Evolutionary conservation across 2,113 vertebrate species (phyloP).

Genomic region (Desmodus rotundus): DNA sequence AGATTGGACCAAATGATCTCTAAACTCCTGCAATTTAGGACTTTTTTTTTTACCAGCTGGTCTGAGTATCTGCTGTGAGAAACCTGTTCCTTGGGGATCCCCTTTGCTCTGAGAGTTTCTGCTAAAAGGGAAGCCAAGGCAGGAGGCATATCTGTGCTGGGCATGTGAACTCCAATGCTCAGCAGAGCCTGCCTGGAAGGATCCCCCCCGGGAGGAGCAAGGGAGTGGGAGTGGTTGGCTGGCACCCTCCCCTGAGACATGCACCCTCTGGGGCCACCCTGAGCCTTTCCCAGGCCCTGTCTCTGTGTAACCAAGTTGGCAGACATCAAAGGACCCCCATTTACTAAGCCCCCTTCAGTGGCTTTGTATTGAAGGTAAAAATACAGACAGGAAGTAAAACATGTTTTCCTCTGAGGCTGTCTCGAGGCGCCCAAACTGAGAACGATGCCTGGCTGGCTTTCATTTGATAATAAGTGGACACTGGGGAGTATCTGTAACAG

Average conservation of each 20-base stretch:
- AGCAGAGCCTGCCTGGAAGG: rapidly evolving
- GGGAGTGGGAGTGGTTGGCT: background rate
- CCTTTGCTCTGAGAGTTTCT: background rate
- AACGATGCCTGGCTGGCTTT: background rate
- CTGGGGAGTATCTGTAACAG: background rate
- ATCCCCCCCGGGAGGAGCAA: rapidly evolving
- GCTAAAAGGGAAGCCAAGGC: background rate
- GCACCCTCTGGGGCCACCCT: background rate
- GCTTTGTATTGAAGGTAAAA: background rate
- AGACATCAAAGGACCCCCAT: background rate
- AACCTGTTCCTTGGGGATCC: background rate
- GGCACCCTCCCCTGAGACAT: background rate
- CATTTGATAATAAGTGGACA: background rate
- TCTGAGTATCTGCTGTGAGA: background rate
- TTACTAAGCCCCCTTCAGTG: background rate
- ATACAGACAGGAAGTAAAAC: background rate
- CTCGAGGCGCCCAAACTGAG: background rate
- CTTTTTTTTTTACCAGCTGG: background rate
- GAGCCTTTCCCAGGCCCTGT: background rate
- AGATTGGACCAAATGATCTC: background rate
- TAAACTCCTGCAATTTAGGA: background rate
- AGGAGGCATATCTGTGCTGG: background rate
- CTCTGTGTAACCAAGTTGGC: background rate
- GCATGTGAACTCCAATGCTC: rapidly evolving
- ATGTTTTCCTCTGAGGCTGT: background rate